Percentiles rank a stretch among this genome's conserved stretches.
These are phyloP conservation scores for Camponotus vicinus DNA, from an alignment of 1,140 invertebrate species.

Conservation along the genomic window DNA sequence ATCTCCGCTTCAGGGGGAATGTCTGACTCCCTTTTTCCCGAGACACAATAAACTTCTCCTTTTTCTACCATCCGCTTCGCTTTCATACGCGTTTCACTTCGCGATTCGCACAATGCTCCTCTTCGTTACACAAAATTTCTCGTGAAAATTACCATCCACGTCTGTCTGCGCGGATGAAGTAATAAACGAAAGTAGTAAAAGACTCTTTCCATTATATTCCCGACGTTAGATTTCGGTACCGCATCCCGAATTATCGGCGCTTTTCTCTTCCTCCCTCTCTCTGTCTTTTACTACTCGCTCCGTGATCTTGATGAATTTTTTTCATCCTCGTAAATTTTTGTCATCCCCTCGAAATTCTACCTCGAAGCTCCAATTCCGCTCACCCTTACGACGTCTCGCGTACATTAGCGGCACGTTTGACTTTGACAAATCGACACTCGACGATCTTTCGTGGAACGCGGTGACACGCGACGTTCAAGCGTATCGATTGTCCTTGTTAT, in stretches of 20 bases:
- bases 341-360: background rate
- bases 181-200: conserved; percentile 58
- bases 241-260: background rate
- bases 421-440: conserved; percentile 1
- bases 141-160: conserved; percentile 50
- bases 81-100: conserved; percentile 48
- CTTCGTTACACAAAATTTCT: conserved; percentile 38
- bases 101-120: conserved; percentile 38
- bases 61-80: background rate
- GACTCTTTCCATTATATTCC: conserved; percentile 3
- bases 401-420: background rate
- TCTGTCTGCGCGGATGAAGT: background rate
- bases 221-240: conserved; percentile 26
- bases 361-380: background rate
- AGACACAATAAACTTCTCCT: conserved; percentile 59
- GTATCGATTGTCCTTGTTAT: background rate
- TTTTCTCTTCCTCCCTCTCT: background rate
- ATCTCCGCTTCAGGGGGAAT: conserved; percentile 44
- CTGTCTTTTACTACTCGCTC: background rate
- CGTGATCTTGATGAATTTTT: background rate
- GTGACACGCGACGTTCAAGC: background rate
- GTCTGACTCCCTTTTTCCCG: background rate
- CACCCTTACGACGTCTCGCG: background rate
- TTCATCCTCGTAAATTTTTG: background rate
- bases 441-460: background rate